Evolutionary conservation across 2,888 invertebrate species (phyloP).

Genomic region (Gibbula magus): DNA sequence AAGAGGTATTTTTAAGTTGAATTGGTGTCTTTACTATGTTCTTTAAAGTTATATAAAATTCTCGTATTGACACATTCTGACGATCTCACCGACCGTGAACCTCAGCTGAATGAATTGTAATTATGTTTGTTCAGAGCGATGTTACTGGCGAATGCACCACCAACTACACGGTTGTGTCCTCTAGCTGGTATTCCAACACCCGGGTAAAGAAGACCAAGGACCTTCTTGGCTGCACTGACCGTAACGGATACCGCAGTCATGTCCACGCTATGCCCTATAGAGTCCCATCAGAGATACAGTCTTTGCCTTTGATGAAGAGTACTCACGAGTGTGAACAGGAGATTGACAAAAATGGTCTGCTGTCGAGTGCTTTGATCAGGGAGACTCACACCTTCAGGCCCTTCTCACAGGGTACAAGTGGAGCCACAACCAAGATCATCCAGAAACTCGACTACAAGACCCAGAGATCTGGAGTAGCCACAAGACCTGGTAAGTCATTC

Average conservation of each 20-base stretch:
- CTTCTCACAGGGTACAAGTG: constrained; percentile 79
- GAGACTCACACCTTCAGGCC: constrained; percentile 86
- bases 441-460: constrained; percentile 68
- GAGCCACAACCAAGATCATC: constrained; percentile 75
- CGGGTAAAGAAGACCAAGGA: constrained; percentile 69
- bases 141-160: constrained; percentile 89
- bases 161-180: constrained; percentile 78
- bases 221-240: constrained; percentile 66
- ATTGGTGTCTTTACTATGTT: no score
- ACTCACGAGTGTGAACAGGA: constrained; percentile 81
- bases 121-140: constrained; percentile 79
- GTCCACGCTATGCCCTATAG: constrained; percentile 70
- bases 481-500: constrained; percentile 31
- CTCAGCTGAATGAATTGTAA: no score
- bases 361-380: constrained; percentile 81
- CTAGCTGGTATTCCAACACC: constrained; percentile 53
- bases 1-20: constrained; percentile 49
- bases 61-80: no score
- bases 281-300: constrained; percentile 67
- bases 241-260: constrained; percentile 66
- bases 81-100: no score
- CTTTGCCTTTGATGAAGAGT: constrained; percentile 75
- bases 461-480: constrained; percentile 19
- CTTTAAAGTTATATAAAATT: no score
- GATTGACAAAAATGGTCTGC: constrained; percentile 80